Base-by-base conservation (phyloP, 2,888 invertebrate species). In the Sphaerophoria taeniata region DNA sequence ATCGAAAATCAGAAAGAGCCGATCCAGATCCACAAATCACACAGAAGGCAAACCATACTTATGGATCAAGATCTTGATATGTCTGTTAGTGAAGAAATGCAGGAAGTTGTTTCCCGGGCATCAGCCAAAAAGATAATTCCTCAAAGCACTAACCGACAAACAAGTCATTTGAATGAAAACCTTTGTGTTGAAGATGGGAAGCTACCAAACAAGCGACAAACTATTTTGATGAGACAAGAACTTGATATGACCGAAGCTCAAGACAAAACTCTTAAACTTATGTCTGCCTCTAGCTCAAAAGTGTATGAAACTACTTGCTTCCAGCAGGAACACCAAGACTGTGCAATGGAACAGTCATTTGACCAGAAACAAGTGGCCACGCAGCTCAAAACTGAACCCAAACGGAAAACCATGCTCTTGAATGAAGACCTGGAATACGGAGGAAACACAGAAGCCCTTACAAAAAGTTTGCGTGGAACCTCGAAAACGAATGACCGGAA, bases 401-500 rank as follows among this genome's bases (percentile, higher is more conserved):
- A 9, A 39, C 39, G 39, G 9, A 39, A 39, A 12, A 36, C 49
- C 31, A 12, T 56, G n/a, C 11, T 58, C 24, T 60, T 60, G 5
- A 76, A 60, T 51, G 36, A 60, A 12, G 61, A 45, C 45, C 16
- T 70, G 6, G 69, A 53, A 2, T 4, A 39, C 31, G 61, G 61
- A 5, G 11, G 5, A 1, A 3, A 39, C 39, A 0, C 6, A 7
- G 39, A 39, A 7, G 1, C 24, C 24, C 6, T 39, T 6, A 39
- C 39, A 2, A 9, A 39, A 39, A 39, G 6, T 39, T 2, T 24
- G 24, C 39, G 39, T 39, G 0, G 2, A 39, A 39, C 39, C 3
- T 39, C 9, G 3, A 6, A 39, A 1, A 39, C 39, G 39, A 7
- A 9, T 3, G 9, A 39, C 39, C 39, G 39, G 9, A 49, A 72